phyloP scores from a whole-genome alignment of 1,140 invertebrate genomes.

The Carposina sasakii region DNA sequence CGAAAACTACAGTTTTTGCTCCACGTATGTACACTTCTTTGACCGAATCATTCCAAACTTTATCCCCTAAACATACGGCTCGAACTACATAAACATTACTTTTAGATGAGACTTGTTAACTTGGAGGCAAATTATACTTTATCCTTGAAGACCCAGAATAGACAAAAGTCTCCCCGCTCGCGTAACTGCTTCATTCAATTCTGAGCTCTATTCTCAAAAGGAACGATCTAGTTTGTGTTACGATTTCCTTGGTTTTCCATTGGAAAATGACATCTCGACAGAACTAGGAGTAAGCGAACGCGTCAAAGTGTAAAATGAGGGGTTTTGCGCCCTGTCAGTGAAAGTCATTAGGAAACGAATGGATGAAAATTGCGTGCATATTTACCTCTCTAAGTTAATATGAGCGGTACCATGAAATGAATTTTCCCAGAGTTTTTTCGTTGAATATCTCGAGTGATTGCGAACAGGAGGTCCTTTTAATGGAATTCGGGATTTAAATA shows the following conservation, averaged over 20 bases:
- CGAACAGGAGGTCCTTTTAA: no score
- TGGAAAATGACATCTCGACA: constrained; percentile 64
- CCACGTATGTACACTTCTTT: no score
- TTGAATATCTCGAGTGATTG: no score
- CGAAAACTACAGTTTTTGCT: constrained; percentile 39
- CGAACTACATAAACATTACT: constrained; percentile 40
- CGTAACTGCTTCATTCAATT: constrained; percentile 25
- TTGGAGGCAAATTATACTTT: constrained; percentile 44
- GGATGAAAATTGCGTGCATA: constrained; percentile 70
- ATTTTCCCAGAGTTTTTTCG: constrained; percentile 43
- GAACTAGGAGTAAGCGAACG: constrained; percentile 67
- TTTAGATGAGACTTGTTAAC: constrained; percentile 33
- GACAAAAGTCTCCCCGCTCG: constrained; percentile 55
- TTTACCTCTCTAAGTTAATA: constrained; percentile 66
- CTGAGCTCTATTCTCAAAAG: constrained; percentile 38
- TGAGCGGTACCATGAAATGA: constrained; percentile 57
- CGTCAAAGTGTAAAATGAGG: constrained; percentile 73
- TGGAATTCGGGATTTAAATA: no score
- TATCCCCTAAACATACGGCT: constrained; percentile 67
- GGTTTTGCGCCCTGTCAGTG: constrained; percentile 67
- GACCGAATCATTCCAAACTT: no score
- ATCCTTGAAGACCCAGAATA: constrained; percentile 63
- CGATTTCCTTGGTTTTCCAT: constrained; percentile 42
- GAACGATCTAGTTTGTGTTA: constrained; percentile 31
- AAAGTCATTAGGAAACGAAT: constrained; percentile 71